Evolutionary conservation across 2,888 invertebrate genomes (phyloP), one percentile per base, ranked within the genome.

Genomic region (Drosophila gaucha): DNA sequence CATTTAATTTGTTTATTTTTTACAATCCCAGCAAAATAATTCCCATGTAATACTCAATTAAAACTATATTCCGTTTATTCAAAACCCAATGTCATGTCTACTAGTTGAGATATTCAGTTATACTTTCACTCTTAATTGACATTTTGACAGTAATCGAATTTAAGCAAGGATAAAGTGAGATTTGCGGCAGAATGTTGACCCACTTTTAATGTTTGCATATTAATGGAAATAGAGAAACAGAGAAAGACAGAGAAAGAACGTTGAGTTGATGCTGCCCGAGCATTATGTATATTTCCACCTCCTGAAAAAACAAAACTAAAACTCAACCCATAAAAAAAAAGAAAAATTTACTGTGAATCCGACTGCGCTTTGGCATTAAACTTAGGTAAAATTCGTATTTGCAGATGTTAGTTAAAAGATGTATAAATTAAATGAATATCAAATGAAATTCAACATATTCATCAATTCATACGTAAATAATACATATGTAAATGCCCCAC

Each of bases 391-490:
- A 51, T 35, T 30, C 18, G 22, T 28, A 43, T 36, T 22, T 44
- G 20, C 30, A 38, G n/a, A 14, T 12, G 35, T 54, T 9, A 51
- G 44, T 35, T 38, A 35, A 33, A 56, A 60, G 57, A 46, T 63
- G 46, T 58, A 62, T 51, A 47, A 62, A 46, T 30, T 46, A 18
- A 31, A 46, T 50, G 16, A 47, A 55, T 64, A 41, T 39, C 33
- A 55, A 43, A 43, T 28, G 6, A 43, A 62, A 67, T 30, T 41
- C 39, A 47, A 64, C 18, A 79, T 44, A 66, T 59, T 78, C 78
- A 68, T 62, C 60, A 55, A 86, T 67, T 63, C 80, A 76, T 85
- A 78, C 71, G 79, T 85, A 85, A 87, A 62, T 52, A 67, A 65
- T 4, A 67, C 66, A 86, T 67, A 70, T 86, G 78, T 80, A 84